A percentile compares a stretch with the other conserved stretches of the same genome.
Evolutionary conservation across 1,140 invertebrate genomes (phyloP).

Genomic region (Centruroides vittatus): DNA sequence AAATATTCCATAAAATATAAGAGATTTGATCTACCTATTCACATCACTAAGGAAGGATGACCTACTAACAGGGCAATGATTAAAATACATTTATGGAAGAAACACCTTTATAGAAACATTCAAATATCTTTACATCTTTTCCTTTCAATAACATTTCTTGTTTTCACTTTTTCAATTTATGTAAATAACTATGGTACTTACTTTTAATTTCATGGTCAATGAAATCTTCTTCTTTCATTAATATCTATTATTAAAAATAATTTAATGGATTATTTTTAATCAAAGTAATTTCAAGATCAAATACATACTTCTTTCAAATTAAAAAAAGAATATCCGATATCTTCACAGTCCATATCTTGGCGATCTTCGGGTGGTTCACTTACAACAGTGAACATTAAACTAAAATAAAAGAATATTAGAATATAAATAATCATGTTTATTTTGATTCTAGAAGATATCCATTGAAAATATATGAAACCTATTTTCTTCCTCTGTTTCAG

Average conservation of each 20-base stretch:
- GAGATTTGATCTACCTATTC: too few relatives aligned
- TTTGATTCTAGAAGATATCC: too few relatives aligned
- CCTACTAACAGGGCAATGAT: too few relatives aligned
- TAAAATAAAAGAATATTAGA: neutral
- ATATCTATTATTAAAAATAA: conserved; percentile 4
- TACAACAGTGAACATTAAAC: conserved; percentile 17
- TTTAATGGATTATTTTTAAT: neutral
- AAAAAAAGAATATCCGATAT: conserved; percentile 14
- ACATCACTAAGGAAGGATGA: too few relatives aligned
- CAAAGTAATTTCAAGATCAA: neutral
- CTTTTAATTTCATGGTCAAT: conserved; percentile 6
- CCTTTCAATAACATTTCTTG: neutral
- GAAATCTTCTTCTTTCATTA: conserved; percentile 1
- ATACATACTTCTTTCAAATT: conserved; percentile 11
- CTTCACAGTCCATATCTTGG: conserved; percentile 17
- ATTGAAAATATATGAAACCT: too few relatives aligned
- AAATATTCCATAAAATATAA: too few relatives aligned
- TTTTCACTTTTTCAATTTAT: neutral
- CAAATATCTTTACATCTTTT: too few relatives aligned
- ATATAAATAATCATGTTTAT: too few relatives aligned
- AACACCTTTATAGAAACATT: too few relatives aligned
- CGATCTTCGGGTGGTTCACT: conserved; percentile 16
- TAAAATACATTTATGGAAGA: too few relatives aligned
- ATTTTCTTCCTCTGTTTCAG: too few relatives aligned
- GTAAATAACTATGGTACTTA: neutral